Evolutionary conservation across 2,797 vertebrate species (phyloP), one percentile per base, ranked within the genome.

Genomic region (Gymnothorax reevesii): DNA sequence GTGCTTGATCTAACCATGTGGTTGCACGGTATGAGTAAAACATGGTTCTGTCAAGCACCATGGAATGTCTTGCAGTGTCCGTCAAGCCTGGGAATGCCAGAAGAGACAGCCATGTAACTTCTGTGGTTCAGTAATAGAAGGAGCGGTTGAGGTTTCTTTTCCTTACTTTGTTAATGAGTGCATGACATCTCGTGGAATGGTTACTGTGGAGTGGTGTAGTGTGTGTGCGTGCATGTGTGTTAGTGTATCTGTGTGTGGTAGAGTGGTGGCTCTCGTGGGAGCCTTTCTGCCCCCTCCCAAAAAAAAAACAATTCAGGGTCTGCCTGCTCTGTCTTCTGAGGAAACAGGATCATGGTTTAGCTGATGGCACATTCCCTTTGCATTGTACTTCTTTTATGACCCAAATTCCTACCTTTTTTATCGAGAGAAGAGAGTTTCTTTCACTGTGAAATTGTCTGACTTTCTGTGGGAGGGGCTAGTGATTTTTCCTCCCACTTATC

Each of bases 1-100:
- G 98, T 99, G 98, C 98, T 99, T 99, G 98, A 99, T 99, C 98
- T 99, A 99, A 99, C 98, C 98, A 99, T 99, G 98, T 99, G 98
- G 95, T 98, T 98, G 97, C 97, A 95, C 97, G 97, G 97, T 97
- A 97, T 96, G 96, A 97, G 97, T 97, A 97, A 98, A 98, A 98
- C 98, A 99, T 99, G 98, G 98, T 99, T 99, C 98, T 96, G 97
- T 99, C 98, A 99, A 99, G 98, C 98, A 99, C 98, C 98, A 99
- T 97, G 98, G 98, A 98, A 98, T 97, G 98, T 98, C 96, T 95
- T 97, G 98, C 97, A 96, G 97, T 96, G 95, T 97, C 97, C 97
- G 20, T n/a, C 75, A 22, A 79, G 97, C 96, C 98, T 98, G 97
- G 97, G 93, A 97, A 95, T 96, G 96, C 97, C 96, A 94, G 97